Evolutionary conservation across 64 coral and sea anemone species (phyloP).

Genomic region (Platygyra sinensis): DNA sequence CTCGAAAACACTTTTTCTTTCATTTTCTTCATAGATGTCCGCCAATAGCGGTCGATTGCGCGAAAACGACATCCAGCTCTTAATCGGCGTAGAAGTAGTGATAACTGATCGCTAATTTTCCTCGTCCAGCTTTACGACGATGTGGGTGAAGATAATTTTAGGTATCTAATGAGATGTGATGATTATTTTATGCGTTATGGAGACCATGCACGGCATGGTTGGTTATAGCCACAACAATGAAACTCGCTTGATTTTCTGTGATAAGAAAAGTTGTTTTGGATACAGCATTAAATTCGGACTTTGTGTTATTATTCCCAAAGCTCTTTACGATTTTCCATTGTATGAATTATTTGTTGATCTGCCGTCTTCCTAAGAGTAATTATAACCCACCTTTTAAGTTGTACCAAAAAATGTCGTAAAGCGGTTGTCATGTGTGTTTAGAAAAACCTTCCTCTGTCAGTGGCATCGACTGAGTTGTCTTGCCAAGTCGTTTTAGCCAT

Average conservation of each 20-base stretch:
- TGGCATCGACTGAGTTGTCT: neutral
- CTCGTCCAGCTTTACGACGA: too few relatives aligned
- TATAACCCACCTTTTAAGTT: neutral
- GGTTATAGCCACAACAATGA: neutral
- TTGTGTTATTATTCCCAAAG: too few relatives aligned
- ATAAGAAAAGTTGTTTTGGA: neutral
- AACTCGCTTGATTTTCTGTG: neutral
- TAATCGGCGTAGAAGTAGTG: neutral
- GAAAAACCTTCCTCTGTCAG: neutral
- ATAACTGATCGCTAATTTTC: neutral
- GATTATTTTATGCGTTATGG: constrained; percentile 2
- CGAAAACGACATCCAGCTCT: neutral
- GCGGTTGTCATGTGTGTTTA: neutral
- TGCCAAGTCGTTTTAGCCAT: neutral
- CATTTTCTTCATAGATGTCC: neutral
- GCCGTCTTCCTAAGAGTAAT: neutral
- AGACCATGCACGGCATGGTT: neutral
- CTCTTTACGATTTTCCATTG: neutral
- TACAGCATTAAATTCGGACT: neutral
- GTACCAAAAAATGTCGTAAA: neutral
- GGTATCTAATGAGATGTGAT: neutral
- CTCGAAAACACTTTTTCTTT: neutral
- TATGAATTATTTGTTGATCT: neutral
- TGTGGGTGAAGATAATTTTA: neutral
- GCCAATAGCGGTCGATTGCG: neutral